Evolutionary conservation across 2,113 vertebrate species (phyloP), one percentile per base, ranked within the genome.

Genomic region (Neomonachus schauinslandi): DNA sequence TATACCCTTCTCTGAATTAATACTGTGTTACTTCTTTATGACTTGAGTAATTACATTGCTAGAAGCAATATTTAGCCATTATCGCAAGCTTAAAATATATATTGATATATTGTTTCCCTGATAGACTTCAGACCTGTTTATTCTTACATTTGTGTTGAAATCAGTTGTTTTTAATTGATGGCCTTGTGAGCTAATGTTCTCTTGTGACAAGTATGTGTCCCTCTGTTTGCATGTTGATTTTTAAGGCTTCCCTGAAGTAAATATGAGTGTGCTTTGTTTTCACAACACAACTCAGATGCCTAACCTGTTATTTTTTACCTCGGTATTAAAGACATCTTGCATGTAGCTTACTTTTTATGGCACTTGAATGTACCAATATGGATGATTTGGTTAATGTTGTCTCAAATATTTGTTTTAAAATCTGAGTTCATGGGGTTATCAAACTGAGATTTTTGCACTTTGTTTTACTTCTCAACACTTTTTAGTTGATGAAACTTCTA

Each of bases 291-390:
- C 86, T 89, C 12, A 11, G 21, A 76, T 95, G 81, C 96, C 88
- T 97, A 97, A 97, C 81, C 95, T 94, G 67, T 97, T 0, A 12
- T 76, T 96, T 97, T 0, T 39, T 80, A 89, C 84, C 96, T 81
- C 59, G 83, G 18, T 90, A 86, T 96, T 97, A 92, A 98, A 80
- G 26, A 92, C 97, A 91, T 65, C 0, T 98, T 98, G 99, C 98
- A 98, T 98, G 98, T 97, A 0, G 12, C 95, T 97, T 39, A 22
- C 76, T 97, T 92, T 98, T 93, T 97, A 28, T 94, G 90, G 61
- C 76, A 95, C 82, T 42, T 95, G 36, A 79, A 4, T 97, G 94
- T 98, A 96, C 90, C 65, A 84, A 76, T 94, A 74, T 96, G 94
- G 91, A 77, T 46, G 91, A 97, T 87, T 97, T 98, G 87, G 85